Conservation (phyloP, 2,888 invertebrate genomes). For the Acanthosoma haemorrhoidale region DNA sequence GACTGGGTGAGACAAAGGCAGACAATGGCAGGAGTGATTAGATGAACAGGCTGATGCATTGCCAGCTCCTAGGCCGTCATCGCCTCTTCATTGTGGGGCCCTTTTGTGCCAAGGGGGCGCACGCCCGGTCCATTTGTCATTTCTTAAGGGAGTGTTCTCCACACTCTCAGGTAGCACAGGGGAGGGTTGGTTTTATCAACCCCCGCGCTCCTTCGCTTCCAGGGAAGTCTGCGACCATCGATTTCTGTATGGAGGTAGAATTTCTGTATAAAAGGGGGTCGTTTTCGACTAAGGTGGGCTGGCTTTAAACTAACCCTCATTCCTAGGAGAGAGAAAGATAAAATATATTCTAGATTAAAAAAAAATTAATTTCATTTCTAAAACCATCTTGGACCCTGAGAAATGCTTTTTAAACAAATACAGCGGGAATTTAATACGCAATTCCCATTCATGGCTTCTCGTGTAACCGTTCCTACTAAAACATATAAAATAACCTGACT, state of each 20-base stretch:
- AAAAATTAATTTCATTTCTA: no score
- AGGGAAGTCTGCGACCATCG: not conserved
- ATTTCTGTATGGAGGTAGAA: not conserved
- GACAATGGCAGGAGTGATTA: conserved; percentile 5
- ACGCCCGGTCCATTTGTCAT: conserved; percentile 9
- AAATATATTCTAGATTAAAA: no score
- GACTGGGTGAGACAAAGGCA: not conserved
- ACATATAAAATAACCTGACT: no score
- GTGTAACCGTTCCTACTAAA: no score
- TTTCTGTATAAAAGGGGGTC: not conserved
- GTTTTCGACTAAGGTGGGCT: not conserved
- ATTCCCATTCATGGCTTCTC: no score
- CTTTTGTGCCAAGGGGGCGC: not conserved
- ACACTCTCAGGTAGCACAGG: conserved; percentile 4
- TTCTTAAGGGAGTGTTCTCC: conserved; percentile 5
- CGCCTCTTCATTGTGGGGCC: not conserved
- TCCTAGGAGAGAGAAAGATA: no score
- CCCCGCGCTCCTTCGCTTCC: not conserved
- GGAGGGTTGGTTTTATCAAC: not conserved
- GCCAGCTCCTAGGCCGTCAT: not conserved
- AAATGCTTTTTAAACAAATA: no score
- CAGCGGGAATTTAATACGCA: no score
- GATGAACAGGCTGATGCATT: not conserved
- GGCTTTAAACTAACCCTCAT: no score
- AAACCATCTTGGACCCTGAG: no score